A percentile compares a stretch with the other conserved stretches of the same genome.
These are phyloP conservation scores for Tribolium freemani DNA, from an alignment of 2,888 invertebrate genomes.

Conservation along the genomic window DNA sequence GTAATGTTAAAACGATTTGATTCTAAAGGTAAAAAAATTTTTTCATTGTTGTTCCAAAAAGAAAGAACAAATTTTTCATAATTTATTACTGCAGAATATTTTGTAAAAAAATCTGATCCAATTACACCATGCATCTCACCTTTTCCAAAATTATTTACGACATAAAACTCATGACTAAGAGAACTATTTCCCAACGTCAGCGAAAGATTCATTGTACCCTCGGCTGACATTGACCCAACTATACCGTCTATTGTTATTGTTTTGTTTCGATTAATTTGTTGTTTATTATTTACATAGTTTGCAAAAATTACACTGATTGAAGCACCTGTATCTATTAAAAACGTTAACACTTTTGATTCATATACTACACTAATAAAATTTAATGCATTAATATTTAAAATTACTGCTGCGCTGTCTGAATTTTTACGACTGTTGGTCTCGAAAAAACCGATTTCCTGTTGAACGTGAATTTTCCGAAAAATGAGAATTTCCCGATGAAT, in stretches of 20 bases:
- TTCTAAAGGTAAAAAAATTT: constrained; percentile 25
- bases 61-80: constrained; percentile 15
- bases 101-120: constrained; percentile 30
- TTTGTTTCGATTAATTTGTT: constrained; percentile 1
- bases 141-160: constrained; percentile 21
- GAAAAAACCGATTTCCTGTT: constrained; percentile 12
- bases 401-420: neutral
- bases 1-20: constrained; percentile 4
- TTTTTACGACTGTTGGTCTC: neutral
- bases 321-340: constrained; percentile 36
- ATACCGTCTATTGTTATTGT: no score
- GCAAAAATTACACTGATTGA: constrained; percentile 31
- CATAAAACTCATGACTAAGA: constrained; percentile 18
- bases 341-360: neutral
- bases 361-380: constrained; percentile 11
- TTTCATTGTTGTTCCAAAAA: constrained; percentile 10
- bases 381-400: constrained; percentile 25
- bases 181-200: constrained; percentile 6
- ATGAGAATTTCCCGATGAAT: neutral
- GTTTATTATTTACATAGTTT: constrained; percentile 3
- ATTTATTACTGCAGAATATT: constrained; percentile 25
- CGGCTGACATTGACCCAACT: neutral
- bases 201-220: constrained; percentile 9
- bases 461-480: neutral
- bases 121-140: constrained; percentile 21